Base-by-base conservation (phyloP, 2,113 vertebrate genomes). In the Hucho hucho region DNA sequence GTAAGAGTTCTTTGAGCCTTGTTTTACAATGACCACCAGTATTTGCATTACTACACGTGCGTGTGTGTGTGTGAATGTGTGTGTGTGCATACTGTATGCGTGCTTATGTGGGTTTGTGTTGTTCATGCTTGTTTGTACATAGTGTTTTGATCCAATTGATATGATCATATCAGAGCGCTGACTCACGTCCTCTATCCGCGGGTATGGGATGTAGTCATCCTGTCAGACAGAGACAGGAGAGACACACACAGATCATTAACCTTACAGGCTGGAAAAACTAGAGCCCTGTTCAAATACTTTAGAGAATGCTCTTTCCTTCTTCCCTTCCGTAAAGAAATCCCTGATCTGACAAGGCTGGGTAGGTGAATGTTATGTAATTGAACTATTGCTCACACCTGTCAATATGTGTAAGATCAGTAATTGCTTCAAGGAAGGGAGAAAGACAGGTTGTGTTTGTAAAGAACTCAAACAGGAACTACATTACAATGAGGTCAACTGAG, bases 141-240 rank as follows among this genome's bases (percentile, higher is more conserved):
- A 64, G 73, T 65, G 49, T 53, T 18, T 53, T 13, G 16, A 53
- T 53, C 12, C 14, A 14, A 3, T 2, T 43, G 7, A 43, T 53
- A 53, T 53, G 49, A 4, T 18, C 0, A 14, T 18, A 53, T 53
- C 49, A 53, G 16, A 53, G 49, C 11, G 64, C 64, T 58, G 67
- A 91, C 93, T 93, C 93, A 98, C 97, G 91, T 97, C 97, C 0
- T 98, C 97, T 87, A 99, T 98, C 14, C 97, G 95, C 69, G 97
- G 97, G 79, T 98, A 99, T 1, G 97, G 97, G 84, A 99, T 99
- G 72, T 98, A 99, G 84, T 99, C 97, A 81, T 99, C 97, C 91
- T 99, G 94, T 0, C 32, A 81, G 83, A 81, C 1, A 89, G 89
- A 93, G 81, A 69, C 87, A 71, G 11, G 7, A 71, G 6, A 70